Conservation (phyloP, 2,113 vertebrate genomes). For the Chascanopsetta lugubris region DNA sequence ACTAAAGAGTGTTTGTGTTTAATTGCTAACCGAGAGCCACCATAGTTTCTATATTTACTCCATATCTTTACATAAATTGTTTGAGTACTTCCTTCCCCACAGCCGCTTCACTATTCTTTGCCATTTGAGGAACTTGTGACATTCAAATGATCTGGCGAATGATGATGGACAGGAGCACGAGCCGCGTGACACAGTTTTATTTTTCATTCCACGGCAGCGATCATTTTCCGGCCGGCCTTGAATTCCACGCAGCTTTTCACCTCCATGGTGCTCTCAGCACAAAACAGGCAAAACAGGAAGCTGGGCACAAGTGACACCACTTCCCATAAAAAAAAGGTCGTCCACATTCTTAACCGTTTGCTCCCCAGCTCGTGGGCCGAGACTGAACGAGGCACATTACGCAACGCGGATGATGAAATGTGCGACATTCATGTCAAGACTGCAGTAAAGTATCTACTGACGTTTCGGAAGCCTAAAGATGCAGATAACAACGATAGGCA, state of each 20-base stretch:
- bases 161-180: background rate
- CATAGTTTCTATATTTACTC: background rate
- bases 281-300: slow-evolving; percentile 72
- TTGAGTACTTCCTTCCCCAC: background rate
- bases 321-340: slow-evolving; percentile 65
- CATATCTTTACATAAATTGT: background rate
- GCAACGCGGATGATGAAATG: background rate
- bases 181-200: slow-evolving; percentile 11
- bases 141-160: background rate
- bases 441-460: slow-evolving; percentile 11
- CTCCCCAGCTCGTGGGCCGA: slow-evolving; percentile 10
- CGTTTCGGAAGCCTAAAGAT: slow-evolving; percentile 25
- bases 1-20: no score
- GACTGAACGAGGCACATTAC: background rate
- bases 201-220: slow-evolving; percentile 3
- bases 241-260: slow-evolving; percentile 61
- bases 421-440: slow-evolving; percentile 8
- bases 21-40: no score
- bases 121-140: background rate
- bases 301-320: slow-evolving; percentile 56
- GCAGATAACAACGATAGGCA: slow-evolving; percentile 21
- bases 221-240: slow-evolving; percentile 46
- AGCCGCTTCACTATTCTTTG: background rate
- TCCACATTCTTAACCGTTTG: slow-evolving; percentile 62
- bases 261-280: slow-evolving; percentile 56